Evolutionary conservation across 2,113 vertebrate species (phyloP).

Genomic region (Galemys pyrenaicus): DNA sequence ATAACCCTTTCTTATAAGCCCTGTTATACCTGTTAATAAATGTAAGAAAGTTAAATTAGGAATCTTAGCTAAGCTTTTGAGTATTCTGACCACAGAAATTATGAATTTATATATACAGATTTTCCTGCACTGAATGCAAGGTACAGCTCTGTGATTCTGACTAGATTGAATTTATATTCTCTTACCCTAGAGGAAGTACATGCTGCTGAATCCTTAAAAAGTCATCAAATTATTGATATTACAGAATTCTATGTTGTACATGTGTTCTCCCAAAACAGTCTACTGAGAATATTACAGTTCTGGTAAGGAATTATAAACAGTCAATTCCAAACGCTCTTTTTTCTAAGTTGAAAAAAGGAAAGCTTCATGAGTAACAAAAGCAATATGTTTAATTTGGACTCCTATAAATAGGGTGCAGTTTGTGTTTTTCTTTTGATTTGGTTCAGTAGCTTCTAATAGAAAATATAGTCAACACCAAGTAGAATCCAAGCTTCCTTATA

Average conservation of each 20-base stretch:
- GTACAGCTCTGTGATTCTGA: conserved; percentile 2
- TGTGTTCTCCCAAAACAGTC: not conserved
- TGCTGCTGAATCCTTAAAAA: not conserved
- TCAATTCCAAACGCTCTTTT: not conserved
- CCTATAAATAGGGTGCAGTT: not conserved
- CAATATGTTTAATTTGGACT: not conserved
- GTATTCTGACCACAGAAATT: not conserved
- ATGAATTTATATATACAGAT: not conserved
- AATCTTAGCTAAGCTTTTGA: conserved; percentile 29
- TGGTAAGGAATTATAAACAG: conserved; percentile 39
- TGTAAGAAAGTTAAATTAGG: conserved; percentile 38
- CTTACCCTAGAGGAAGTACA: conserved; percentile 20
- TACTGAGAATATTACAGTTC: not conserved
- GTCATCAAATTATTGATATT: not conserved
- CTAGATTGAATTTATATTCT: conserved; percentile 21
- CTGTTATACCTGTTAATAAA: conserved; percentile 25
- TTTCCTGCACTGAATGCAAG: not conserved
- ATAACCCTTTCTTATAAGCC: conserved; percentile 32
- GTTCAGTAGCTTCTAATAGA: not conserved
- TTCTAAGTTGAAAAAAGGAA: conserved; percentile 6
- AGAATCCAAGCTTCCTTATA: not conserved
- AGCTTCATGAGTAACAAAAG: conserved; percentile 36
- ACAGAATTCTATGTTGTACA: not conserved
- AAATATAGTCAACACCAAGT: not conserved
- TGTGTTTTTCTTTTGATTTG: conserved; percentile 13